Percentiles rank a stretch among this genome's conserved stretches.
These are phyloP conservation scores for Hippocampus kuda DNA, from an alignment of 2,797 vertebrate genomes.

Conservation along the genomic window DNA sequence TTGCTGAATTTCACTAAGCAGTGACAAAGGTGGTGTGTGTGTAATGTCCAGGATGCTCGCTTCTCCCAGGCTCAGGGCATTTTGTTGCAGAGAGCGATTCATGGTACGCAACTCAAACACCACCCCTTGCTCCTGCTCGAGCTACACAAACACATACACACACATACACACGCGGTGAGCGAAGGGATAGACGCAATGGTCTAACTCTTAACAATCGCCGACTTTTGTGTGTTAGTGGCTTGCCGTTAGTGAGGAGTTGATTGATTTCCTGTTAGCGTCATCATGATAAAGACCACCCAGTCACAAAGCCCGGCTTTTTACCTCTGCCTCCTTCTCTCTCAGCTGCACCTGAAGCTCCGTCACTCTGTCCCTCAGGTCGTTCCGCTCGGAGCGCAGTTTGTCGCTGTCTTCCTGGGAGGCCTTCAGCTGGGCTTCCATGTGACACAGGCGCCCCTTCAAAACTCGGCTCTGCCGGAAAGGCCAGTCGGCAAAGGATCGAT, in stretches of 20 bases:
- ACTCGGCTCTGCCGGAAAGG: constrained; percentile 56
- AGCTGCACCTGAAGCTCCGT: constrained; percentile 56
- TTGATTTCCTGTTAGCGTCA: neutral
- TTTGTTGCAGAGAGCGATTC: constrained; percentile 66
- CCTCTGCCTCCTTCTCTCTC: constrained; percentile 66
- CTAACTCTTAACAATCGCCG: neutral
- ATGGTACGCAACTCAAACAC: constrained; percentile 71
- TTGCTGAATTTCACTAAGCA: constrained; percentile 64
- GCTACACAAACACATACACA: constrained; percentile 42
- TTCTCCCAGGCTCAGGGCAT: constrained; percentile 59
- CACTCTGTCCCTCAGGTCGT: constrained; percentile 51
- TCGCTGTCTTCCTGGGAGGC: constrained; percentile 56
- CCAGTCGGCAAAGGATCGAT: neutral
- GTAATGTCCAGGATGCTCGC: constrained; percentile 54
- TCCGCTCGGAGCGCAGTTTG: constrained; percentile 55
- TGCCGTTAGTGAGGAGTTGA: constrained; percentile 19
- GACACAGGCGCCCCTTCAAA: constrained; percentile 54
- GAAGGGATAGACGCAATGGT: constrained; percentile 3
- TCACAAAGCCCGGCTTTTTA: constrained; percentile 32
- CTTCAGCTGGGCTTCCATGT: constrained; percentile 55
- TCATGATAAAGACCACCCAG: neutral
- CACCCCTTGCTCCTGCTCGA: constrained; percentile 70
- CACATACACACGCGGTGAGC: constrained; percentile 7
- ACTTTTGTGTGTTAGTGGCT: constrained; percentile 14
- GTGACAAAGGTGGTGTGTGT: constrained; percentile 52